Percentiles rank a stretch among this genome's conserved stretches.
These are phyloP conservation scores for Monopterus albus DNA, from an alignment of 2,113 vertebrate genomes.

Conservation along the genomic window DNA sequence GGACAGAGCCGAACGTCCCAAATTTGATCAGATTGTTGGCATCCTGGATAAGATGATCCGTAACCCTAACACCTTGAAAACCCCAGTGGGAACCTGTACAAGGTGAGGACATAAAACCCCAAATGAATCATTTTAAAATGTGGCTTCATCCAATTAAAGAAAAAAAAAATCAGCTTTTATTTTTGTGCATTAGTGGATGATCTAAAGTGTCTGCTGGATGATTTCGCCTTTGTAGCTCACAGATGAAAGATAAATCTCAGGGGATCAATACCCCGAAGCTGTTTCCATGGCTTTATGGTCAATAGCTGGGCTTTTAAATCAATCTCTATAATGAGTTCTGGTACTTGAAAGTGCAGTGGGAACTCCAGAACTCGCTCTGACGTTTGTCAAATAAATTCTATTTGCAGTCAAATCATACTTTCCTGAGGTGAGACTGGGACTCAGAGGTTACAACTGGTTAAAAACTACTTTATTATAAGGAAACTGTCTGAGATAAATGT, in stretches of 20 bases:
- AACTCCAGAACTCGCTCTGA: constrained; percentile 64
- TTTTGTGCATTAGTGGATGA: constrained; percentile 61
- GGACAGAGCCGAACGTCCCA: constrained; percentile 95
- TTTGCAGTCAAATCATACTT: constrained; percentile 68
- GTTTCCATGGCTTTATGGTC: constrained; percentile 77
- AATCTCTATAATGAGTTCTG: constrained; percentile 82
- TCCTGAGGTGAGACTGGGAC: constrained; percentile 52
- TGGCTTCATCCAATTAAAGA: constrained; percentile 16
- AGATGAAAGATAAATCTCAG: constrained; percentile 78
- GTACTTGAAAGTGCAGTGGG: constrained; percentile 76
- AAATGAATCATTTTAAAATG: constrained; percentile 3
- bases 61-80: constrained; percentile 97
- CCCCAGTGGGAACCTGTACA: constrained; percentile 93
- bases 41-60: constrained; percentile 99
- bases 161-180: constrained; percentile 31
- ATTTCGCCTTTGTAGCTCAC: constrained; percentile 70
- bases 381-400: constrained; percentile 77
- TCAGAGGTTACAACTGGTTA: constrained; percentile 52
- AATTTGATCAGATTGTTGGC: constrained; percentile 98
- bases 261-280: constrained; percentile 74
- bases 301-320: constrained; percentile 81
- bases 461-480: constrained; percentile 37
- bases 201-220: constrained; percentile 62
- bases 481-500: constrained; percentile 7
- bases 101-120: constrained; percentile 82